Base-by-base conservation (phyloP, 2,888 invertebrate genomes). In the Sphinx pinastri region DNA sequence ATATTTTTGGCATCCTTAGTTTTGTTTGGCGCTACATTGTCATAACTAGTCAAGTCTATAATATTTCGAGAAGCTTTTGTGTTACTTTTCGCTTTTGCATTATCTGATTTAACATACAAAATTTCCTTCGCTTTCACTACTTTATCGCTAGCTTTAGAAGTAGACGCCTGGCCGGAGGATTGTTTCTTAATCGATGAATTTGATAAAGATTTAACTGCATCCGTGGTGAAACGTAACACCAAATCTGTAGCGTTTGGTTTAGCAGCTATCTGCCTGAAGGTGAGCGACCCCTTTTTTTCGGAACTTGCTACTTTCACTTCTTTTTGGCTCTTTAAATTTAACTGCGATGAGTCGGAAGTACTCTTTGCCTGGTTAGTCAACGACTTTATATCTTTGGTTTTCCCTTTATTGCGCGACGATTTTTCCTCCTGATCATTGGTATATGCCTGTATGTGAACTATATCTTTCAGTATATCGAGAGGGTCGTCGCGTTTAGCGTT, bases 381-480 rank as follows among this genome's bases (percentile, higher is more conserved):
- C 19, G 54, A 5, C 1, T 10, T 55, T 10, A 19, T 12, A 11
- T 55, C 55, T 2, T 19, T 11, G 19, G 11, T 55, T 55, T 55
- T 55, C 4, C 19, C 19, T 55, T 55, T 55, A 11, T 55, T 55
- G 2, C 12, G 19, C 4, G 10, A 0, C 12, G 19, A 19, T 6
- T 55, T 19, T 11, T 19, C 55, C 0, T 55, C 10, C 19, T 55
- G 19, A 19, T 11, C 4, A 55, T 16, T 55, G 55, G 16, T 19
- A 55, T 55, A 55, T 10, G 55, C 55, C 11, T 55, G 55, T 55
- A 55, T 55, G 55, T 19, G 55, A 55, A 55, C 55, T 55, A 55
- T 55, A 19, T 55, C 55, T 55, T 55, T 55, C 3, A 55, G 19
- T 55, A 55, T 55, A 3, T 55, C 55, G 11, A 55, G 55, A 19